phyloP scores from a whole-genome alignment of 2,888 invertebrate species.

The Leptodirus hochenwartii region DNA sequence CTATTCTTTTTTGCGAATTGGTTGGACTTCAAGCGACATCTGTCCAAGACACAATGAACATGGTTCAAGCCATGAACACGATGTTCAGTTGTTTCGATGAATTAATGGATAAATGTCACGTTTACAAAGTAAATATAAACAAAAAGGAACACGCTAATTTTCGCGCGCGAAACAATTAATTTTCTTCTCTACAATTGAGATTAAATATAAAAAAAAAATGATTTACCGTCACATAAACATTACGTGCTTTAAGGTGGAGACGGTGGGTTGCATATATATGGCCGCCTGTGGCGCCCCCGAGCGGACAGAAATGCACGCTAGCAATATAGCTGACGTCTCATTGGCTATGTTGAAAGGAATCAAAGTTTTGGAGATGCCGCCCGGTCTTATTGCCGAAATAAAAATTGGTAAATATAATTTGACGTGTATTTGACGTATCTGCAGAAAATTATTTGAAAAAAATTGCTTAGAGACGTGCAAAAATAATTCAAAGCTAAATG shows the following conservation, averaged over 20 bases:
- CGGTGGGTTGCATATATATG: conserved; percentile 86
- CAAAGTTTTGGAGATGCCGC: conserved; percentile 40
- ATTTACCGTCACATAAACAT: conserved; percentile 1
- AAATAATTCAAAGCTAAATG: no score
- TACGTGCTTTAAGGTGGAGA: conserved; percentile 65
- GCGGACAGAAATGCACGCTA: conserved; percentile 50
- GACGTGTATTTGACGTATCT: no score
- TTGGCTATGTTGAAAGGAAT: conserved; percentile 54
- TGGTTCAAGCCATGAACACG: conserved; percentile 70
- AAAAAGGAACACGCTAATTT: neutral
- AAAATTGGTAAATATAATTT: conserved; percentile 39
- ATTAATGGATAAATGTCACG: conserved; percentile 64
- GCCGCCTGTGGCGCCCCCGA: conserved; percentile 80
- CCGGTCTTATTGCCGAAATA: conserved; percentile 38
- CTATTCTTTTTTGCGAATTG: conserved; percentile 64
- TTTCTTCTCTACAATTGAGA: no score
- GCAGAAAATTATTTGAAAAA: no score
- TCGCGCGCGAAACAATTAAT: no score
- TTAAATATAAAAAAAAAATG: conserved; percentile 4
- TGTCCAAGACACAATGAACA: conserved; percentile 49
- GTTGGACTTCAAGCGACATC: conserved; percentile 37
- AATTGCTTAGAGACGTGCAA: no score
- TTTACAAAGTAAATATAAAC: conserved; percentile 58
- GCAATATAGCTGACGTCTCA: conserved; percentile 59
- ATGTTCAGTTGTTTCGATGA: conserved; percentile 74